Evolutionary conservation across 2,113 vertebrate species (phyloP), one percentile per base, ranked within the genome.

Genomic region (Notarius quadriscutis): DNA sequence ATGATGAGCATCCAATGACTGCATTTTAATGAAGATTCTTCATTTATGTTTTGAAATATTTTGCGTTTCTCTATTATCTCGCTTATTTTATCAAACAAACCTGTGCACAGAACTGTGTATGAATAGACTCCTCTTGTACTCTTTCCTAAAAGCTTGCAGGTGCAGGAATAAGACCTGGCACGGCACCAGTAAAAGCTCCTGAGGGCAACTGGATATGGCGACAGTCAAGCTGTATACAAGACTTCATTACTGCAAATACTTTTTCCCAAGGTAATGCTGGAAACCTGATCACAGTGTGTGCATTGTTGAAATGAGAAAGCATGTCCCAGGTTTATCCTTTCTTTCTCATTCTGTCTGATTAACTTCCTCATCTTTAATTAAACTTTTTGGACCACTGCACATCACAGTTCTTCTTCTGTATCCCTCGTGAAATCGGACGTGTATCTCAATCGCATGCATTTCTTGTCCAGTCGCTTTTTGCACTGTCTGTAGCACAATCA

Each of bases 221-320:
- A 22, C 72, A 51, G 74, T 57, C 74, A 86, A 90, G 84, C 86
- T 88, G 89, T 75, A 86, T 20, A 53, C 25, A 84, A 55, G 48
- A 79, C 79, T 87, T 86, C 80, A 84, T 88, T 74, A 85, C 30
- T 79, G 62, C 55, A 72, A 84, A 77, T 84, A 48, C 84, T 79
- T 77, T 87, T 88, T 89, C 72, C 63, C 78, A 85, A 84, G 51
- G 27, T 71, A 78, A 79, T 74, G 41, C 69, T 85, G 80, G 91
- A 89, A 90, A 90, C 87, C 41, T 79, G 78, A 88, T 89, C 87
- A 75, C 41, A 30, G 9, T 65, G 48, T 20, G n/a, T 74, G 63
- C 25, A 81, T 88, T 87, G 57, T 90, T 58, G 48, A 75, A n/a
- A 79, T 77, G 63, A 55, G 78, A 86, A 67, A 63, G 67, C 63